A percentile compares a stretch with the other conserved stretches of the same genome.
These are phyloP conservation scores for Tetragnatha montana DNA, from an alignment of 2,888 invertebrate genomes.

Conservation along the genomic window DNA sequence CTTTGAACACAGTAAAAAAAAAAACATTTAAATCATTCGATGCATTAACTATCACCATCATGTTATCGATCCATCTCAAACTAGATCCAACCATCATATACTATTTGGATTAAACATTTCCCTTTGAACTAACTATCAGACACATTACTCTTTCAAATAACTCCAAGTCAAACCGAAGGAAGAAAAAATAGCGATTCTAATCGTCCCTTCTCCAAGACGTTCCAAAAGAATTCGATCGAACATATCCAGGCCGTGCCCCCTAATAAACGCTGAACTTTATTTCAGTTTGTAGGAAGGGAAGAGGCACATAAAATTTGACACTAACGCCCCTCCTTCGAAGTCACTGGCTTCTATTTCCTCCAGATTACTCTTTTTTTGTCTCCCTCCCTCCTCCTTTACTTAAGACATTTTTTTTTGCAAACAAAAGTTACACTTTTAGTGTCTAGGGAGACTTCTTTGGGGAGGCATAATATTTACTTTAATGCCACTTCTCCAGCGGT, in stretches of 20 bases:
- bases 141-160: too few relatives aligned
- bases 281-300: conserved; percentile 22
- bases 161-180: too few relatives aligned
- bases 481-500: conserved; percentile 29
- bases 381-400: conserved; percentile 5
- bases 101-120: too few relatives aligned
- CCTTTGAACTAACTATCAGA: too few relatives aligned
- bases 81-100: too few relatives aligned
- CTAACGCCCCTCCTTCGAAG: conserved; percentile 37
- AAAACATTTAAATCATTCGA: too few relatives aligned
- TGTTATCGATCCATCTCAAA: too few relatives aligned
- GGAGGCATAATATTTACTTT: conserved; percentile 55
- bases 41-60: too few relatives aligned
- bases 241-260: conserved; percentile 1
- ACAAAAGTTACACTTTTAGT: conserved; percentile 41
- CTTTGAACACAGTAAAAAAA: too few relatives aligned
- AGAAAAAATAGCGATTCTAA: background rate
- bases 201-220: conserved; percentile 14
- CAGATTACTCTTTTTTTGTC: conserved; percentile 30
- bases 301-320: conserved; percentile 54
- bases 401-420: conserved; percentile 53
- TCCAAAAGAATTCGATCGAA: conserved; percentile 42
- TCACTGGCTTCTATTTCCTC: conserved; percentile 9
- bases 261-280: conserved; percentile 53
- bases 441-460: conserved; percentile 3